Conservation (phyloP, 2,113 vertebrate species). For the Odontesthes bonariensis region DNA sequence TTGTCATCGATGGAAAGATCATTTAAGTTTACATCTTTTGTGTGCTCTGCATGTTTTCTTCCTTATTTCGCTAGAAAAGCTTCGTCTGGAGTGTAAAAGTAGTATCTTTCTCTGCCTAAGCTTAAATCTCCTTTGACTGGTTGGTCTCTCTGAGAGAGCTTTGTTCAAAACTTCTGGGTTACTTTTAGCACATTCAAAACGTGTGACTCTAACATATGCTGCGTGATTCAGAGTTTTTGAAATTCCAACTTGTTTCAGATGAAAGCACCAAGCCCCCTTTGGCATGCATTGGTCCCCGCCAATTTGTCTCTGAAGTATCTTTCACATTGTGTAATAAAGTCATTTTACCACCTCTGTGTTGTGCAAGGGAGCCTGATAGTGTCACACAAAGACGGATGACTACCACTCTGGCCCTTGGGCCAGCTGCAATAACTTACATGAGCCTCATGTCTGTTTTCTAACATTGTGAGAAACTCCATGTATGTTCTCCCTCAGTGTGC, state of each 20-base stretch:
- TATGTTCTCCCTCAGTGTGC: slow-evolving; percentile 37
- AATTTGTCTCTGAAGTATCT: slow-evolving; percentile 61
- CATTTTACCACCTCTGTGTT: slow-evolving; percentile 67
- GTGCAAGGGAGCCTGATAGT: slow-evolving; percentile 66
- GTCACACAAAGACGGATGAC: slow-evolving; percentile 73
- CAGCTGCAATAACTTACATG: slow-evolving; percentile 66
- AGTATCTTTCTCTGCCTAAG: slow-evolving; percentile 6
- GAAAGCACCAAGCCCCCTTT: slow-evolving; percentile 47
- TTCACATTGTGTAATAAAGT: slow-evolving; percentile 65
- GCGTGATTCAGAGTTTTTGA: slow-evolving; percentile 9
- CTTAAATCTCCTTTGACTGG: slow-evolving; percentile 23
- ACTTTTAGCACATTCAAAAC: slow-evolving; percentile 20
- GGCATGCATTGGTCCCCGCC: slow-evolving; percentile 44
- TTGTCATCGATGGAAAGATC: slow-evolving; percentile 51
- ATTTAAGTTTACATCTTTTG: slow-evolving; percentile 50
- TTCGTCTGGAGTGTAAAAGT: slow-evolving; percentile 24
- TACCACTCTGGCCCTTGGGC: slow-evolving; percentile 50
- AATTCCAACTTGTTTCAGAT: slow-evolving; percentile 47
- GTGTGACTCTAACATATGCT: slow-evolving; percentile 14
- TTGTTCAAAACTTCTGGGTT: background rate
- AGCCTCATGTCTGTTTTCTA: slow-evolving; percentile 57
- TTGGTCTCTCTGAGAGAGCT: slow-evolving; percentile 2
- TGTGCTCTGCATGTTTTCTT: slow-evolving; percentile 9
- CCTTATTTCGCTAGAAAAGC: background rate
- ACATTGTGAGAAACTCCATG: slow-evolving; percentile 63